Evolutionary conservation across 1,140 invertebrate species (phyloP).

Genomic region (Aphidius gifuensis): DNA sequence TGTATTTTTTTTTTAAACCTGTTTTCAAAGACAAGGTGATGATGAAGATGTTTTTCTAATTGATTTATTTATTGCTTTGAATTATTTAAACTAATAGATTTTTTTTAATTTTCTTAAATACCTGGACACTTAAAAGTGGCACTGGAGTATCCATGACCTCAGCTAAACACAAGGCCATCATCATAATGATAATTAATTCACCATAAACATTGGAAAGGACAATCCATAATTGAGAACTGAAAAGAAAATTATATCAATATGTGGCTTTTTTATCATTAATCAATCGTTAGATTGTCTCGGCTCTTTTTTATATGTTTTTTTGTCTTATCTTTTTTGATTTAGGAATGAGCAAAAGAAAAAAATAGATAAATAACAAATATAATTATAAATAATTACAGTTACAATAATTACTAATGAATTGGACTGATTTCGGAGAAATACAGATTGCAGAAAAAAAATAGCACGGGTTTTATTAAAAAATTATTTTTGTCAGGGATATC

Average conservation of each 20-base stretch:
- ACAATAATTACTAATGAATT: no score
- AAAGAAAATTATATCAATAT: conserved; percentile 25
- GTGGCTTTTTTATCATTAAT: not conserved
- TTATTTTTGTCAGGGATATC: no score
- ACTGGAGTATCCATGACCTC: conserved; percentile 63
- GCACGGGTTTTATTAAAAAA: no score
- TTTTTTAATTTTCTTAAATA: conserved; percentile 35
- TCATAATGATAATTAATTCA: conserved; percentile 60
- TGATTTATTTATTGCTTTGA: not conserved
- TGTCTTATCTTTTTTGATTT: no score
- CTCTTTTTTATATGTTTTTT: no score
- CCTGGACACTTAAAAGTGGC: conserved; percentile 61
- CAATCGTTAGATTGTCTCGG: no score
- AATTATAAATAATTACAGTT: not conserved
- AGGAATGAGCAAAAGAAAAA: not conserved
- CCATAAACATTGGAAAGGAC: conserved; percentile 64
- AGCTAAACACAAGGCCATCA: conserved; percentile 59
- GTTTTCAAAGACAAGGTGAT: no score
- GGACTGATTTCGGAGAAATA: no score
- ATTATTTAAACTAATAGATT: not conserved
- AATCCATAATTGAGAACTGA: conserved; percentile 60
- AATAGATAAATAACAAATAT: not conserved
- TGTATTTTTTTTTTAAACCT: no score
- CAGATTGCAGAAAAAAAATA: no score
- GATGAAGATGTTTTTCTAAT: no score